A percentile compares a stretch with the other conserved stretches of the same genome.
Evolutionary conservation across 2,113 vertebrate species (phyloP).

Genomic region (Stercorarius parasiticus): DNA sequence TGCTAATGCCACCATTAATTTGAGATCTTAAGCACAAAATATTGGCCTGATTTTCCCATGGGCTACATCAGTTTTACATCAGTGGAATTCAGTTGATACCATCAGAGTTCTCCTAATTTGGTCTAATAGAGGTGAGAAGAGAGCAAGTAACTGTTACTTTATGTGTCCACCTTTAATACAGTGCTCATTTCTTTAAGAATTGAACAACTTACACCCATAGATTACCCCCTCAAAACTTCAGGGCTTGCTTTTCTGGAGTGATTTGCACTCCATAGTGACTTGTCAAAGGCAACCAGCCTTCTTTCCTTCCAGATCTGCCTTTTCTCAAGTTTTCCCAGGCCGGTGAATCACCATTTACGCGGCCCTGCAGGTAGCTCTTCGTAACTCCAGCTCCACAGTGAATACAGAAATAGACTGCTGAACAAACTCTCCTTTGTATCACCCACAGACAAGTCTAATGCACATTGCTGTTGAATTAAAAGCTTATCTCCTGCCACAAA

Average conservation of each 20-base stretch:
- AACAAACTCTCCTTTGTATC: neutral
- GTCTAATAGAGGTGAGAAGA: neutral
- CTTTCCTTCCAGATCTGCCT: neutral
- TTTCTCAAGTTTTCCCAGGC: neutral
- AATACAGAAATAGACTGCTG: neutral
- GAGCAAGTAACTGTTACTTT: neutral
- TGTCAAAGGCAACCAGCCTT: neutral
- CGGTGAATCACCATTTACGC: neutral
- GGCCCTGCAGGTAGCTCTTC: neutral
- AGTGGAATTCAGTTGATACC: neutral
- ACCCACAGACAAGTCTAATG: neutral
- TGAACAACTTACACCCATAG: neutral
- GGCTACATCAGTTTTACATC: neutral
- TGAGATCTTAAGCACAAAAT: neutral
- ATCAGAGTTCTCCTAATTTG: neutral
- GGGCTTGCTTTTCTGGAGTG: neutral
- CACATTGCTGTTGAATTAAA: neutral
- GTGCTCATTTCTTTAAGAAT: neutral
- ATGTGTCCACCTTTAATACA: neutral
- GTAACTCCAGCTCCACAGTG: neutral
- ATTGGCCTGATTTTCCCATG: neutral
- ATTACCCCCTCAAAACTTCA: neutral
- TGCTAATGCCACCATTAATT: neutral
- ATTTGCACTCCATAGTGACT: neutral
- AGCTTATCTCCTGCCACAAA: neutral